Percentiles rank a stretch among this genome's conserved stretches.
These are phyloP conservation scores for Hemichromis elongatus DNA, from an alignment of 2,113 vertebrate species.

Conservation along the genomic window DNA sequence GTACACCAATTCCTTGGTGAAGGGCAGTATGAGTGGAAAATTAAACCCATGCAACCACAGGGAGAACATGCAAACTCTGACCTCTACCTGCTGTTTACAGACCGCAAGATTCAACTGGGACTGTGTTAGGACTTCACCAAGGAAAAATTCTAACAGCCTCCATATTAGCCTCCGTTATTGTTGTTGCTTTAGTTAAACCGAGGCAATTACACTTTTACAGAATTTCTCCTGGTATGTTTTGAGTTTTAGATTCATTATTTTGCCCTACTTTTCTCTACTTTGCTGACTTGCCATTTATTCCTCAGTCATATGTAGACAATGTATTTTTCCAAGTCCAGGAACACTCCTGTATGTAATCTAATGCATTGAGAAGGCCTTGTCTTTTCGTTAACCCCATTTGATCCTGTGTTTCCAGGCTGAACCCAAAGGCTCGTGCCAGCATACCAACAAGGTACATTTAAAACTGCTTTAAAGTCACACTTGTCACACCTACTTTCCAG, in stretches of 20 bases:
- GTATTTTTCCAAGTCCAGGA: neutral
- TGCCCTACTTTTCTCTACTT: too few species aligned
- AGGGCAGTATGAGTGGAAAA: neutral
- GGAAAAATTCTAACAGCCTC: neutral
- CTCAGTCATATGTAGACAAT: neutral
- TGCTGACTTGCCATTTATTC: neutral
- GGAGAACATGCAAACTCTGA: neutral
- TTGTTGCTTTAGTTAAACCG: neutral
- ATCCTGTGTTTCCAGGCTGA: slow-evolving; percentile 61
- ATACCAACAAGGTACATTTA: slow-evolving; percentile 65
- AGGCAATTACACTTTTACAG: neutral
- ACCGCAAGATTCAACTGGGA: neutral
- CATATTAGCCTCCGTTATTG: neutral
- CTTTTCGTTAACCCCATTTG: neutral
- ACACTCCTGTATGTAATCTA: neutral
- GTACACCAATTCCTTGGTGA: neutral
- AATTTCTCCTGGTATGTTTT: neutral
- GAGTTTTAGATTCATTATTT: neutral
- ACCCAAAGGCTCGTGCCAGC: slow-evolving; percentile 67
- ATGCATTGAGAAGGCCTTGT: neutral
- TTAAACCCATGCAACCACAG: neutral
- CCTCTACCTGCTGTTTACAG: neutral
- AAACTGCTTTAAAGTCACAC: neutral
- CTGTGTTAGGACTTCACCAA: neutral
- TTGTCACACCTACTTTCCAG: neutral